Evolutionary conservation across 2,888 invertebrate genomes (phyloP).

Genomic region (Drosophila mimetica): DNA sequence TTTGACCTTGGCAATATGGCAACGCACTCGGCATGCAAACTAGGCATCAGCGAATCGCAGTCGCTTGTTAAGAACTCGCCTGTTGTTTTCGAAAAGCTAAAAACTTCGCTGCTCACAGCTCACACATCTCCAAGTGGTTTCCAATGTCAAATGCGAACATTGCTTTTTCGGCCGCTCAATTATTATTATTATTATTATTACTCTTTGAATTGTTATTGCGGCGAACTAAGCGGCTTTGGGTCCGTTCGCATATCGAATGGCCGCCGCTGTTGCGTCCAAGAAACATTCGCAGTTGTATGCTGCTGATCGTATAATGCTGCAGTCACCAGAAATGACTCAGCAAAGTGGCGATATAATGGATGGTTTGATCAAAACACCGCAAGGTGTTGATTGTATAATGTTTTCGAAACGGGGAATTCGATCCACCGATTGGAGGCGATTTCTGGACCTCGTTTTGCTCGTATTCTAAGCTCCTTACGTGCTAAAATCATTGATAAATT

Average conservation of each 20-base stretch:
- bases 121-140: constrained; percentile 20
- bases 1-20: constrained; percentile 43
- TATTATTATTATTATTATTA: constrained; percentile 40
- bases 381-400: constrained; percentile 52
- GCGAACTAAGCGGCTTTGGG: constrained; percentile 49
- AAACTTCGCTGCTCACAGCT: constrained; percentile 3
- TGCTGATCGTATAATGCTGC: constrained; percentile 23
- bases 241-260: constrained; percentile 21
- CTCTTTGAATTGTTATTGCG: constrained; percentile 19
- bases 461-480: constrained; percentile 14
- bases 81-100: constrained; percentile 21
- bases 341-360: constrained; percentile 13
- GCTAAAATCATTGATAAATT: constrained; percentile 21
- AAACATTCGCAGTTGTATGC: constrained; percentile 35
- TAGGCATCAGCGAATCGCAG: constrained; percentile 33
- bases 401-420: constrained; percentile 15
- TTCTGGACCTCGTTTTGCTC: constrained; percentile 3
- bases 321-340: constrained; percentile 51
- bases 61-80: constrained; percentile 43
- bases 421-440: constrained; percentile 6
- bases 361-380: constrained; percentile 32
- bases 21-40: constrained; percentile 49
- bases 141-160: constrained; percentile 62
- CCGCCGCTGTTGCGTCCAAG: constrained; percentile 7
- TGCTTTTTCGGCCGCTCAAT: constrained; percentile 56